Evolutionary conservation across 2,797 vertebrate genomes (phyloP), one percentile per base, ranked within the genome.

Genomic region (Phyllotis vaccarum): DNA sequence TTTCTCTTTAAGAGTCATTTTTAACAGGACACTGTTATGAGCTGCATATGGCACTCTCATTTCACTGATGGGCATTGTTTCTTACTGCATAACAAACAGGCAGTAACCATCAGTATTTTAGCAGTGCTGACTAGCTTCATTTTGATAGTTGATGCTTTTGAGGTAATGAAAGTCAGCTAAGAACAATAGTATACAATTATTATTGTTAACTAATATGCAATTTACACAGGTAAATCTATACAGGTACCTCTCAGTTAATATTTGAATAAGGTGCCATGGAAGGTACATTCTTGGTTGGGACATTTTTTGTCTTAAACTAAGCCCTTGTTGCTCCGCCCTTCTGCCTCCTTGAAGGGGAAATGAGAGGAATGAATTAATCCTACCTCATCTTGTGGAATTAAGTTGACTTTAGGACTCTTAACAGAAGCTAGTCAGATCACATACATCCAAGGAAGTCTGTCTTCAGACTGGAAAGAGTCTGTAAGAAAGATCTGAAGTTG

Each of bases 61-160:
- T 95, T 97, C 83, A 85, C 91, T 95, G 31, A 81, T 58, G 49
- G 82, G 68, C 46, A 3, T 91, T 91, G 89, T 94, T 96, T 95
- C 81, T 90, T 68, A 89, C 22, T 95, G 66, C n/a, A 56, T 96
- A 79, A 64, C 80, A 93, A 95, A 90, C 29, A 95, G 89, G 64
- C 75, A 95, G 0, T 91, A 93, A 93, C 62, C 13, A 68, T 92
- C 64, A 64, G 56, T 60, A 49, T 85, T 89, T 95, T 79, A 81
- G 66, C 89, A 66, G 19, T 79, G 64, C 22, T 85, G 27, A 52
- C 95, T 89, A 43, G 62, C 85, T 9, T 2, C 70, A 40, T 89
- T 94, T 54, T n/a, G 14, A 86, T 78, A 85, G 54, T 62, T 75
- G 21, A 74, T 85, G 37, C 37, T 79, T 96, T 87, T 92, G 76